Evolutionary conservation across 2,113 vertebrate genomes (phyloP).

Genomic region (Microcebus murinus): DNA sequence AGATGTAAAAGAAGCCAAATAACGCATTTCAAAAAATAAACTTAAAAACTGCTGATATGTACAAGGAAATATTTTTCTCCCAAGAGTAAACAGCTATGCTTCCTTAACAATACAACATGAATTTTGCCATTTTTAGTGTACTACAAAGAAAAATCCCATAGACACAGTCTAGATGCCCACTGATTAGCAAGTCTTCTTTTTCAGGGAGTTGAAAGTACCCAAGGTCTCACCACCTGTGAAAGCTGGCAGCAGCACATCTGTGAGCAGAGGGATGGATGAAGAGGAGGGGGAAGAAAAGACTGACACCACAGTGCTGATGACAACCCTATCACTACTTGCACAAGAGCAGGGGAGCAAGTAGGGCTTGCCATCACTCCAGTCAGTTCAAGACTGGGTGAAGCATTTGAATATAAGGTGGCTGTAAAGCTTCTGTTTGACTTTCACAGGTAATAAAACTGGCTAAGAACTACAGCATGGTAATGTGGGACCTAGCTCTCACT

Average conservation of each 20-base stretch:
- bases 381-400: fast-evolving
- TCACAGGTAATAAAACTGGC: not conserved
- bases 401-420: fast-evolving
- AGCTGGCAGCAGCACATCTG: fast-evolving
- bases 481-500: not conserved
- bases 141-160: not conserved
- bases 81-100: not conserved
- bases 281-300: fast-evolving
- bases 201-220: not conserved
- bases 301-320: fast-evolving
- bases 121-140: not conserved
- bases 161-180: not conserved
- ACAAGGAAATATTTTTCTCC: not conserved
- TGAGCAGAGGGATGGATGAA: not conserved
- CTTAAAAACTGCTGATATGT: not conserved
- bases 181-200: not conserved
- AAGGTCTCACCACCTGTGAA: not conserved
- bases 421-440: not conserved
- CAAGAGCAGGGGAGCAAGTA: fast-evolving
- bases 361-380: fast-evolving
- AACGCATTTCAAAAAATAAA: not conserved
- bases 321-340: not conserved
- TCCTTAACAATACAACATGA: not conserved
- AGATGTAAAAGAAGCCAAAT: not conserved
- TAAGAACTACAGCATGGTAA: not conserved